Evolutionary conservation across 1,140 invertebrate species (phyloP).

Genomic region (Eueides isabella): DNA sequence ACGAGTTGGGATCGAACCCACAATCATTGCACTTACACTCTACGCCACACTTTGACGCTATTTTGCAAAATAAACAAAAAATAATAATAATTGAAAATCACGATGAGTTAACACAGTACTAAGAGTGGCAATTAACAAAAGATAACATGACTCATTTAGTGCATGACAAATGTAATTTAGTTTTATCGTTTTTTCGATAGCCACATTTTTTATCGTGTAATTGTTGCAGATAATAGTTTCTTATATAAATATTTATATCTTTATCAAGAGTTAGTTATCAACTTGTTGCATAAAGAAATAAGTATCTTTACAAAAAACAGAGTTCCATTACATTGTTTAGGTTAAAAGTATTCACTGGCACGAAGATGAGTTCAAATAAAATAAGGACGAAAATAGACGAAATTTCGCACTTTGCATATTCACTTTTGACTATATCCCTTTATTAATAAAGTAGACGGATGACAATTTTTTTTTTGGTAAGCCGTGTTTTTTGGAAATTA

Average conservation of each 20-base stretch:
- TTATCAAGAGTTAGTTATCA: neutral
- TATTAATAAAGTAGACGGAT: no score
- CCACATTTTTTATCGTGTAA: neutral
- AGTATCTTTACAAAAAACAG: neutral
- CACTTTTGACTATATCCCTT: no score
- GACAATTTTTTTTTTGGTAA: no score
- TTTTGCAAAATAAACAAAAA: neutral
- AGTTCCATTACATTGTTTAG: neutral
- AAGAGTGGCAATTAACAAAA: neutral
- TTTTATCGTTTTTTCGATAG: slow-evolving; percentile 10
- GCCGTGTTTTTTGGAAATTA: no score
- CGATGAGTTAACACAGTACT: neutral
- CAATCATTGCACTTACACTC: no score
- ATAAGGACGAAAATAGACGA: neutral
- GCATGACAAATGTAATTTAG: slow-evolving; percentile 5
- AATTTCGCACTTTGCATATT: neutral
- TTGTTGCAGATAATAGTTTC: neutral
- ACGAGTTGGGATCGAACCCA: no score
- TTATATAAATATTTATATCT: neutral
- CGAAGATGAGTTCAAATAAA: no score
- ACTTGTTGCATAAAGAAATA: neutral
- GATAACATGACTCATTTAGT: slow-evolving; percentile 12
- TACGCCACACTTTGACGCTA: neutral
- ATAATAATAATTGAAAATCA: neutral
- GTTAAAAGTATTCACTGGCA: neutral